Conservation (phyloP, 30 jellyfish, hydroid and myxozoan species). For the Hydra vulgaris region DNA sequence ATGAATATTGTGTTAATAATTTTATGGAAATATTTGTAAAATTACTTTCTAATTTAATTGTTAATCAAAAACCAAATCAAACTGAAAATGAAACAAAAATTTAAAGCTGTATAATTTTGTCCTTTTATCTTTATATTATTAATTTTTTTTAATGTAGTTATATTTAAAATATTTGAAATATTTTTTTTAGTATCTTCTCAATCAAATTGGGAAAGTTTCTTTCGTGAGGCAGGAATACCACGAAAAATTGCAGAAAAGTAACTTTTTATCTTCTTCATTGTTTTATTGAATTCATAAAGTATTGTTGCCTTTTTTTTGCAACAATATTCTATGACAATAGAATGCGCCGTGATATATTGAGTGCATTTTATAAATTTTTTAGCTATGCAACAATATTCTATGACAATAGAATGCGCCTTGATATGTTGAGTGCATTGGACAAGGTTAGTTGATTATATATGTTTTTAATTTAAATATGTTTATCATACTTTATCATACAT, state of each 20-base stretch:
- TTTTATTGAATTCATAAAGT: no score
- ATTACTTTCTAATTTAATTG: no score
- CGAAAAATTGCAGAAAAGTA: slow-evolving; percentile 53
- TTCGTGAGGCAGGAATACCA: slow-evolving; percentile 88
- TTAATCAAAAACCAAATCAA: no score
- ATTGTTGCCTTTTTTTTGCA: no score
- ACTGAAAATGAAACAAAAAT: no score
- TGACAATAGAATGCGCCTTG: slow-evolving; percentile 87
- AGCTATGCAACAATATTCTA: slow-evolving; percentile 73
- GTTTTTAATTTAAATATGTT: neutral
- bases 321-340: neutral
- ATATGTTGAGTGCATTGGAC: slow-evolving; percentile 66
- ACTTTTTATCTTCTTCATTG: neutral
- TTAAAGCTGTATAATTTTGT: no score
- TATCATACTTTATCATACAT: no score
- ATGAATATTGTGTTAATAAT: no score
- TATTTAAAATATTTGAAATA: no score
- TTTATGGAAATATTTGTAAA: no score
- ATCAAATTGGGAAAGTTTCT: slow-evolving; percentile 68
- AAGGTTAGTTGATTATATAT: slow-evolving; percentile 33
- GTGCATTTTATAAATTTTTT: neutral
- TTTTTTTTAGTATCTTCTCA: slow-evolving; percentile 36
- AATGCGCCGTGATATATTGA: neutral
- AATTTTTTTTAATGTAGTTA: no score
- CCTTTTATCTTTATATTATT: no score